Evolutionary conservation across 37 sponge, comb jelly and placozoan genomes (phyloP).

Genomic region (Corticium candelabrum): DNA sequence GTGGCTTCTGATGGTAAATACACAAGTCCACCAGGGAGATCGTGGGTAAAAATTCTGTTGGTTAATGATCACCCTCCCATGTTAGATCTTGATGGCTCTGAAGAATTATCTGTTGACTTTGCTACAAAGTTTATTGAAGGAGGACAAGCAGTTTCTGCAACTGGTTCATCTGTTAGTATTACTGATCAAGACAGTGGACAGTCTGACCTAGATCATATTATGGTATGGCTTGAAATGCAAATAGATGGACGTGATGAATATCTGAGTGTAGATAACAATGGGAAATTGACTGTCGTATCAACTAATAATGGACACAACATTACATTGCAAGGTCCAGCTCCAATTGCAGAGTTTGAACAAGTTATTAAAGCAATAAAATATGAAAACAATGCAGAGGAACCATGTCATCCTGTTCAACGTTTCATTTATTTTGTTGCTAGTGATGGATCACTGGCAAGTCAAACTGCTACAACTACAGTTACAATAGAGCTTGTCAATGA

Average conservation of each 20-base stretch:
- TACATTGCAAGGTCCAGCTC: background rate
- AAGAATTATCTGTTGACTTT: background rate
- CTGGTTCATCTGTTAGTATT: background rate
- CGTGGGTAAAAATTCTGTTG: background rate
- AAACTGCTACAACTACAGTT: conserved; percentile 20
- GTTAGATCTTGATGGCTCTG: background rate
- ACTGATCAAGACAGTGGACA: background rate
- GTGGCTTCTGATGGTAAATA: background rate
- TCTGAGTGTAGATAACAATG: background rate
- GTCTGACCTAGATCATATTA: background rate
- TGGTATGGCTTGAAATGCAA: background rate
- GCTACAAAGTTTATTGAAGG: background rate
- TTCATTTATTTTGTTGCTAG: conserved; percentile 29
- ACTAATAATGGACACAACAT: background rate
- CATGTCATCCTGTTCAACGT: conserved; percentile 16
- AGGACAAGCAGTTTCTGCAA: background rate
- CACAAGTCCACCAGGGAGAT: background rate
- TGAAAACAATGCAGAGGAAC: conserved; percentile 36
- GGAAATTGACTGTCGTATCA: background rate
- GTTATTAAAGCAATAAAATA: conserved; percentile 10
- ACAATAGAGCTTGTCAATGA: conserved; percentile 40
- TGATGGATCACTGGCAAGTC: conserved; percentile 37
- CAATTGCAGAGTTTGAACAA: background rate
- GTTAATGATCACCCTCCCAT: conserved; percentile 13
- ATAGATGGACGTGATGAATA: background rate